These are phyloP conservation scores for Hemicentrotus pulcherrimus DNA, from an alignment of 35 echinoderm and acorn worm species.

Conservation along the genomic window DNA sequence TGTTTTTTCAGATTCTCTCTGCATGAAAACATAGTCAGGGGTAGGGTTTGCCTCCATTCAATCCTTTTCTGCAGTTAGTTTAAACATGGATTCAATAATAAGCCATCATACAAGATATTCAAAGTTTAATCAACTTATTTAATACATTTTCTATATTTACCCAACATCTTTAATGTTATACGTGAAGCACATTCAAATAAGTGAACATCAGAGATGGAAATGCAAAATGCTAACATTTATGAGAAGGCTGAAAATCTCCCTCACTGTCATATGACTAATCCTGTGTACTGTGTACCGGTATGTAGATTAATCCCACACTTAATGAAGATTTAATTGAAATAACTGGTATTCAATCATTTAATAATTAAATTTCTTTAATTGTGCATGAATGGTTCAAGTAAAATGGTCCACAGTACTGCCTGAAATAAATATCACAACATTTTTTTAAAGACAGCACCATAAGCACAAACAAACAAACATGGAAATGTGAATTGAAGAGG, in stretches of 20 bases:
- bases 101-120: not conserved
- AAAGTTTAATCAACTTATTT: not conserved
- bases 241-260: not conserved
- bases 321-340: not conserved
- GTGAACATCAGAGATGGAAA: not conserved
- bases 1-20: too few species aligned
- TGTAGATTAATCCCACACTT: not conserved
- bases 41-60: too few species aligned
- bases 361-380: not conserved
- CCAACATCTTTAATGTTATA: not conserved
- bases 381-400: not conserved
- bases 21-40: not conserved
- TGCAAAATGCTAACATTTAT: not conserved
- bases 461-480: not conserved
- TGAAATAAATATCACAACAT: constrained; percentile 14
- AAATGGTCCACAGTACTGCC: not conserved
- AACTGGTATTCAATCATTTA: not conserved
- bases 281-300: not conserved
- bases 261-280: not conserved
- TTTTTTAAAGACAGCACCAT: not conserved
- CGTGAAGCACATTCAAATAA: not conserved
- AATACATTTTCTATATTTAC: not conserved
- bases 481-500: not conserved
- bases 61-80: not conserved
- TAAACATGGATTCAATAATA: not conserved